Percentiles rank a stretch among this genome's conserved stretches.
Conservation (phyloP, 1,140 invertebrate genomes). For the Megathymus violae region DNA sequence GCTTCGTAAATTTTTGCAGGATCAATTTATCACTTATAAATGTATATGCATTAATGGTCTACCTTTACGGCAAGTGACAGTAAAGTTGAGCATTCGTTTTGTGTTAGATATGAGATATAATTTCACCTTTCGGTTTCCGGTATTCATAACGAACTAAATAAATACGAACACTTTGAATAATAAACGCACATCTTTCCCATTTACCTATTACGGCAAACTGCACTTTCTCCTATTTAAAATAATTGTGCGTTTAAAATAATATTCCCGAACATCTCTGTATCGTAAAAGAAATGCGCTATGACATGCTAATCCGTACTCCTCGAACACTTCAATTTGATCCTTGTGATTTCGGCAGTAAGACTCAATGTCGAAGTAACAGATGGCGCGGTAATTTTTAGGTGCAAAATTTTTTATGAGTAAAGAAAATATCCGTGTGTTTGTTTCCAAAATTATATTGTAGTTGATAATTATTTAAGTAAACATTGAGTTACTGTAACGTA, state of each 20-base stretch:
- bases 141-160: too few relatives aligned
- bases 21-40: too few relatives aligned
- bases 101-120: too few relatives aligned
- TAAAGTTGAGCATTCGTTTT: too few relatives aligned
- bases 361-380: background rate
- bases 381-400: background rate
- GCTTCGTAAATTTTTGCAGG: too few relatives aligned
- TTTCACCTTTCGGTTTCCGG: too few relatives aligned
- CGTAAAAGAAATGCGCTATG: constrained; percentile 15
- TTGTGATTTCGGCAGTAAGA: background rate
- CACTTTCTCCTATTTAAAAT: constrained; percentile 38
- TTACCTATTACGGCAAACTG: constrained; percentile 8
- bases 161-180: too few relatives aligned
- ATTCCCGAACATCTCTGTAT: constrained; percentile 22
- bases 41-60: too few relatives aligned
- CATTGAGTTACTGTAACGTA: background rate
- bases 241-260: constrained; percentile 37
- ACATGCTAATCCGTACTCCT: background rate
- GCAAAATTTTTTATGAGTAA: background rate
- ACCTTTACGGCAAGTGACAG: too few relatives aligned
- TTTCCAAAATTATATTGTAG: background rate
- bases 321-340: background rate
- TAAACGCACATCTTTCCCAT: constrained; percentile 2
- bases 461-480: background rate
- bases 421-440: background rate